phyloP scores from a whole-genome alignment of 1,140 invertebrate species.

The Brachionus rubens region DNA sequence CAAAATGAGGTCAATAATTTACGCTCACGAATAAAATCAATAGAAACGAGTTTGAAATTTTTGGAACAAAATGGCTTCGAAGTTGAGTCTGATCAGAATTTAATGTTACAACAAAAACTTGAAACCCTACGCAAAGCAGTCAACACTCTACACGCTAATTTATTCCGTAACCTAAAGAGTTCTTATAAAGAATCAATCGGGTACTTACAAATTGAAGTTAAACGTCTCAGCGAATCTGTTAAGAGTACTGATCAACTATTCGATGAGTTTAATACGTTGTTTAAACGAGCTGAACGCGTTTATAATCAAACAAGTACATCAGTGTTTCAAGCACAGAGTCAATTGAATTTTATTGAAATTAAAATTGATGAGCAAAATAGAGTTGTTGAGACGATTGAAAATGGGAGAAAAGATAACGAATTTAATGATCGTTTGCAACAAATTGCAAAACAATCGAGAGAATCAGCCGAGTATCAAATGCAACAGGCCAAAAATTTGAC shows the following conservation, averaged over 20 bases:
- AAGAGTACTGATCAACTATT: slow-evolving; percentile 36
- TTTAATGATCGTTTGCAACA: slow-evolving; percentile 9
- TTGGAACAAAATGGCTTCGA: background rate
- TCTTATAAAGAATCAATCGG: slow-evolving; percentile 1
- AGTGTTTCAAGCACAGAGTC: background rate
- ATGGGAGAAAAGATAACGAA: background rate
- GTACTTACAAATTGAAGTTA: slow-evolving; percentile 17
- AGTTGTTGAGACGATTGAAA: background rate
- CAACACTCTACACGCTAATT: background rate
- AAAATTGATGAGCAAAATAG: background rate
- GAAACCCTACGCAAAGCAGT: background rate
- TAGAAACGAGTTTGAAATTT: background rate
- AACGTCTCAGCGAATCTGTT: background rate
- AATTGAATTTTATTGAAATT: slow-evolving; percentile 38
- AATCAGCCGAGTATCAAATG: slow-evolving; percentile 14
- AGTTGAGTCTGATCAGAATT: background rate
- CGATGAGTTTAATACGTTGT: slow-evolving; percentile 5
- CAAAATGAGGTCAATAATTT: background rate
- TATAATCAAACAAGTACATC: slow-evolving; percentile 29
- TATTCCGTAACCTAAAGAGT: slow-evolving; percentile 6
- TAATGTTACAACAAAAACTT: background rate
- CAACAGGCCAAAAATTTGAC: background rate
- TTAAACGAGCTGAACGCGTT: slow-evolving; percentile 15
- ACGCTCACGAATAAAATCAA: background rate
- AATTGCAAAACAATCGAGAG: slow-evolving; percentile 15